phyloP scores from a whole-genome alignment of 2,113 vertebrate species.

The Carlito syrichta region DNA sequence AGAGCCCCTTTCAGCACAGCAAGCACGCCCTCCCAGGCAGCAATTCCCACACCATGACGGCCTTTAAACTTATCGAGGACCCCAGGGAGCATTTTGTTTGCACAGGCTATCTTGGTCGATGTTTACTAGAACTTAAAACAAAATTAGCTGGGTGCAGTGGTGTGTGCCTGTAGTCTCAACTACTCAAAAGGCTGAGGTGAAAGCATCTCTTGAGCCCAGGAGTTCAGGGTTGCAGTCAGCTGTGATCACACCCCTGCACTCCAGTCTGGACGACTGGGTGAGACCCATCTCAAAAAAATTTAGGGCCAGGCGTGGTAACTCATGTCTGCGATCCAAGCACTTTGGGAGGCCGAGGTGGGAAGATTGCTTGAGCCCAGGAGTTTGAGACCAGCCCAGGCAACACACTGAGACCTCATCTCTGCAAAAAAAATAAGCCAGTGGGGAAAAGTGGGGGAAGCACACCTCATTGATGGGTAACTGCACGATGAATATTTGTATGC shows the following conservation, averaged over 20 bases:
- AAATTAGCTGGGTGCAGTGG: not conserved
- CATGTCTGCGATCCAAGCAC: no score
- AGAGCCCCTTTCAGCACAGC: rapidly evolving
- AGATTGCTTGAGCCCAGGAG: no score
- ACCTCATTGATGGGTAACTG: no score
- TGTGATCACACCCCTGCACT: not conserved
- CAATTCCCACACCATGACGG: rapidly evolving
- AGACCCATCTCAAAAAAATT: not conserved
- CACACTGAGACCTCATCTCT: no score
- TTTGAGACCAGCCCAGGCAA: no score
- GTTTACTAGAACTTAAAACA: not conserved
- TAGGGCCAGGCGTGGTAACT: not conserved
- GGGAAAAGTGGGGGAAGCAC: no score
- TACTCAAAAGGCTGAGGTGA: not conserved
- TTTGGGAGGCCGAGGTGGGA: no score
- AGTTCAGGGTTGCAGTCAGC: not conserved
- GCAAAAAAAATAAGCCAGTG: no score
- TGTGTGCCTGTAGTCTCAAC: not conserved
- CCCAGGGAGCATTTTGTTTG: not conserved
- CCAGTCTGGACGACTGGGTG: not conserved
- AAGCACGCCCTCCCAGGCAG: rapidly evolving
- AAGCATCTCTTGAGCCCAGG: not conserved
- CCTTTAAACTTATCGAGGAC: not conserved
- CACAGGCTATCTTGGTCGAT: rapidly evolving
- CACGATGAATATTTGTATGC: no score